Evolutionary conservation across 1,140 invertebrate genomes (phyloP), one percentile per base, ranked within the genome.

Genomic region (Drosophila setifemur): DNA sequence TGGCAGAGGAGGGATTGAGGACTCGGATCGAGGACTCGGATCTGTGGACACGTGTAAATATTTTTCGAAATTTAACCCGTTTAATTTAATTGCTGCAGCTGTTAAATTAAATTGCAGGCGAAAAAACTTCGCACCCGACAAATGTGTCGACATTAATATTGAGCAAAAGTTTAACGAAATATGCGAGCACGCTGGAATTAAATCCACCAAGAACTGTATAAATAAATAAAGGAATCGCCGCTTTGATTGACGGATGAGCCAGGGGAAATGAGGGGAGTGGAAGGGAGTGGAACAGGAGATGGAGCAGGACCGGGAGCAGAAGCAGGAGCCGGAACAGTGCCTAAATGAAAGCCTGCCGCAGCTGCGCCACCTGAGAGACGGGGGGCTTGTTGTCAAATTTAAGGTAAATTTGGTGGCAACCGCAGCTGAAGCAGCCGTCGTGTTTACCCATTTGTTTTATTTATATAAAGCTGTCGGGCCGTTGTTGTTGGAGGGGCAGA

Each of bases 61-160:
- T 86, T 63, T 79, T 50, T 45, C 26, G 28, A 52, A 76, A 86
- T 76, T 73, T 67, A 73, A 86, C 60, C 43, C 81, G 63, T 86
- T 86, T 86, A 86, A 86, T 86, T 86, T 86, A 87, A 86, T 86
- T 86, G 72, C 75, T 73, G 54, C 81, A 76, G 81, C 70, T 86
- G 71, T 76, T 73, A 45, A 76, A 76, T 86, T 73, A 86, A 85
- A 85, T 85, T 85, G 67, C 53, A 64, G n/a, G n/a, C n/a, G n/a
- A n/a, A 60, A 79, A 73, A 73, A 16, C 55, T 82, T 60, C 18
- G 25, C 42, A 5, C 49, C 75, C 81, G 76, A 86, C 71, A 79
- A 86, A 86, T 86, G 82, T 58, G 37, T 21, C 18, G 54, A 58
- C 76, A 86, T 86, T 69, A 81, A 86, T 79, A 75, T 74, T 43